Percentiles rank a stretch among this genome's conserved stretches.
Evolutionary conservation across 2,888 invertebrate species (phyloP).

Genomic region (Troilus luridus): DNA sequence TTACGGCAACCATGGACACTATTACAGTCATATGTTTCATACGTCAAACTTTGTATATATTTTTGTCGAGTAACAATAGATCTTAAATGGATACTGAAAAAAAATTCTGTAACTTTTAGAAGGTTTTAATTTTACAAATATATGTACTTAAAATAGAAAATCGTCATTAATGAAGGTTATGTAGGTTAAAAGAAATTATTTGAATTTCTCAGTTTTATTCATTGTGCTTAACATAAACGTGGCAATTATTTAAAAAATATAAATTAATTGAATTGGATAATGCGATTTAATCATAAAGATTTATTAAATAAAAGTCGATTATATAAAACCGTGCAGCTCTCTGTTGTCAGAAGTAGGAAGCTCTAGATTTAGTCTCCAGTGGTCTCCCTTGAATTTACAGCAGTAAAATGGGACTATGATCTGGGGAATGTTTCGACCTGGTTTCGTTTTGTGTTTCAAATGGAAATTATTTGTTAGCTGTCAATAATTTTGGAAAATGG

Average conservation of each 20-base stretch:
- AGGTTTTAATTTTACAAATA: slow-evolving; percentile 41
- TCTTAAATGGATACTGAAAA: not conserved
- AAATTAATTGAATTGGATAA: not conserved
- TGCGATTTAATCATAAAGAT: not conserved
- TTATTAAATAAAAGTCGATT: not conserved
- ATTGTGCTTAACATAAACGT: not conserved
- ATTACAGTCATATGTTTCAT: slow-evolving; percentile 52
- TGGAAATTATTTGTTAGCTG: slow-evolving; percentile 52
- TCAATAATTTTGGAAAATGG: slow-evolving; percentile 39
- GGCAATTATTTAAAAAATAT: not conserved
- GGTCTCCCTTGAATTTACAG: slow-evolving; percentile 46
- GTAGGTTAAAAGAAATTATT: slow-evolving; percentile 33
- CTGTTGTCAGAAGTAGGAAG: slow-evolving; percentile 12
- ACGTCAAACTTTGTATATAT: slow-evolving; percentile 53
- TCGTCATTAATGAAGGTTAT: slow-evolving; percentile 33
- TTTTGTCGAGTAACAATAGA: not conserved
- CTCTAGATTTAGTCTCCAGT: slow-evolving; percentile 56
- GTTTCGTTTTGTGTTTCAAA: slow-evolving; percentile 36
- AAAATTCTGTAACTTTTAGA: slow-evolving; percentile 25
- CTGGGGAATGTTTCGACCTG: slow-evolving; percentile 38
- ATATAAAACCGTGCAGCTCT: slow-evolving; percentile 43
- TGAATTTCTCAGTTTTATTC: not conserved
- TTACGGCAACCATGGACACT: slow-evolving; percentile 56
- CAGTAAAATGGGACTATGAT: slow-evolving; percentile 55
- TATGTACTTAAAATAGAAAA: slow-evolving; percentile 21